Conservation (phyloP, 1,140 invertebrate genomes). For the Heliconius eleuchia region DNA sequence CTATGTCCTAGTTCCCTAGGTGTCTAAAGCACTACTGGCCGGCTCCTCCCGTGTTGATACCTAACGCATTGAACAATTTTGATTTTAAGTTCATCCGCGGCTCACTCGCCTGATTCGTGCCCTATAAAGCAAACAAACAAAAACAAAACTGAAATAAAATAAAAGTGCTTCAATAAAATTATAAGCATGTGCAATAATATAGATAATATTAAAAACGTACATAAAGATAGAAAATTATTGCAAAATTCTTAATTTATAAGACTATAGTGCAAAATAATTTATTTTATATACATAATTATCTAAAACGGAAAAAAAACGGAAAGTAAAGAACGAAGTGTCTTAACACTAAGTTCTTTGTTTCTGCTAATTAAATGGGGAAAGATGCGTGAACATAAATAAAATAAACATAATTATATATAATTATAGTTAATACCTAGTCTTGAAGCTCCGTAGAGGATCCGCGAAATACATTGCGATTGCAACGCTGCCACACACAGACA, state of each 20-base stretch:
- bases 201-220: background rate
- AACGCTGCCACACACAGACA: slow-evolving; percentile 36
- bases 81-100: slow-evolving; percentile 80
- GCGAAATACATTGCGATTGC: slow-evolving; percentile 25
- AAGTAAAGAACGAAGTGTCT: background rate
- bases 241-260: background rate
- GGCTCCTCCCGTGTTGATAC: slow-evolving; percentile 76
- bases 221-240: background rate
- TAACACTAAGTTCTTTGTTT: background rate
- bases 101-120: slow-evolving; percentile 76
- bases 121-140: slow-evolving; percentile 69
- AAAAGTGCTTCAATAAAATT: background rate
- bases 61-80: slow-evolving; percentile 81
- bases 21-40: slow-evolving; percentile 65
- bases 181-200: slow-evolving; percentile 50
- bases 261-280: background rate
- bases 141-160: slow-evolving; percentile 59
- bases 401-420: background rate
- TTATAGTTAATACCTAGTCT: background rate
- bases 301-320: background rate
- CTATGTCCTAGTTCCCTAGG: slow-evolving; percentile 40
- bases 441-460: slow-evolving; percentile 3
- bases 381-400: slow-evolving; percentile 25
- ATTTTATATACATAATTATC: background rate
- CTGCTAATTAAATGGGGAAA: slow-evolving; percentile 38